Evolutionary conservation across 2,113 vertebrate genomes (phyloP).

Genomic region (Neoarius graeffei): DNA sequence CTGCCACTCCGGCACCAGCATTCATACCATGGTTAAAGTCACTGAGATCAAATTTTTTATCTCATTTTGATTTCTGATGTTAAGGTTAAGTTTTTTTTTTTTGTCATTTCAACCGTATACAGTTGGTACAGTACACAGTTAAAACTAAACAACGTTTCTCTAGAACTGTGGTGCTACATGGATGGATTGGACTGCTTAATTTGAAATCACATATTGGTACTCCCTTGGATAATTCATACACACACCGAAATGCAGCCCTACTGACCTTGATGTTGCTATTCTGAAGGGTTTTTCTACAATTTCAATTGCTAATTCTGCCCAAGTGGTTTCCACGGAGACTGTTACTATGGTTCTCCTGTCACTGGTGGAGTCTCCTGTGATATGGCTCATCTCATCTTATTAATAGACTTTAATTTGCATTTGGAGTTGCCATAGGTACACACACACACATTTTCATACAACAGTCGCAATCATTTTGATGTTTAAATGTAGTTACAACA

Average conservation of each 20-base stretch:
- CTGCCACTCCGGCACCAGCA: neutral
- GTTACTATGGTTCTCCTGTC: constrained; percentile 46
- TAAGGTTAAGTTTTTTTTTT: neutral
- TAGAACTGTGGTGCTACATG: too few relatives aligned
- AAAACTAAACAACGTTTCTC: too few relatives aligned
- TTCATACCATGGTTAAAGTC: neutral
- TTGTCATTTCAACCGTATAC: too few relatives aligned
- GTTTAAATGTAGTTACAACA: neutral
- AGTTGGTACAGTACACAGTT: too few relatives aligned
- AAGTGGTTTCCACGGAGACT: constrained; percentile 54
- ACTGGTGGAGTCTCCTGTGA: constrained; percentile 37
- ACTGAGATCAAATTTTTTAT: neutral
- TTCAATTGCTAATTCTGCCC: constrained; percentile 50
- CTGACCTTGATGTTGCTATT: constrained; percentile 24
- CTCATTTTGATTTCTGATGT: neutral
- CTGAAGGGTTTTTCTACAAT: constrained; percentile 36
- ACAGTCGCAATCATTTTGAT: neutral
- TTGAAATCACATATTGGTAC: neutral
- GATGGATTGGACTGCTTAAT: neutral
- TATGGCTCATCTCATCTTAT: constrained; percentile 31
- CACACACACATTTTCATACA: neutral
- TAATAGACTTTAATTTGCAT: constrained; percentile 18
- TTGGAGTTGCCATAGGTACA: neutral
- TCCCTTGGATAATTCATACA: neutral
- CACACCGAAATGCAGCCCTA: neutral